phyloP scores from a whole-genome alignment of 1,140 invertebrate genomes.

The Megathymus violae region DNA sequence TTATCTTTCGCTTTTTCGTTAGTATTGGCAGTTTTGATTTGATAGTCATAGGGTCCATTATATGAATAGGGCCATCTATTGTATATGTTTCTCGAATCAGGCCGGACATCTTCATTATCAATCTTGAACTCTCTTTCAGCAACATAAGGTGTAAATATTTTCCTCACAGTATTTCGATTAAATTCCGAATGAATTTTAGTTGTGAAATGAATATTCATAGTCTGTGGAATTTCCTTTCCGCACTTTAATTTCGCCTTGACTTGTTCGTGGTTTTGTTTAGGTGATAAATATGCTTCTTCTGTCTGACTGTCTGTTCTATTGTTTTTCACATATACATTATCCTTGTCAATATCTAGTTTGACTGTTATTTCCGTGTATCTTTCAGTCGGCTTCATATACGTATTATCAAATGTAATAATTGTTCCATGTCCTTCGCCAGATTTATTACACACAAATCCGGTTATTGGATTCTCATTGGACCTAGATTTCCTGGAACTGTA shows the following conservation, averaged over 20 bases:
- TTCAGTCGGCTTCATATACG: conserved; percentile 22
- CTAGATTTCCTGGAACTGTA: conserved; percentile 47
- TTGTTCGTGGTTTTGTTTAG: conserved; percentile 4
- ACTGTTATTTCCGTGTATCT: background rate
- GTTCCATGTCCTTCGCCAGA: too few relatives aligned
- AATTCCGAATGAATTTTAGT: too few relatives aligned
- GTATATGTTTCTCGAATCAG: conserved; percentile 49
- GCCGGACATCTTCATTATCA: conserved; percentile 65
- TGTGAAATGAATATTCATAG: too few relatives aligned
- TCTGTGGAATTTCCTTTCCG: background rate
- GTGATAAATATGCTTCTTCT: background rate
- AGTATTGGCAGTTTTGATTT: conserved; percentile 48
- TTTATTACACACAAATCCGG: too few relatives aligned
- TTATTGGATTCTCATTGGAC: conserved; percentile 45
- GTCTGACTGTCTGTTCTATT: conserved; percentile 2
- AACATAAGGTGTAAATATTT: conserved; percentile 37
- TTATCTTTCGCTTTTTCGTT: conserved; percentile 65
- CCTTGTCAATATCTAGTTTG: too few relatives aligned
- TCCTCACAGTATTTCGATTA: background rate
- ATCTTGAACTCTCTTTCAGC: conserved; percentile 40
- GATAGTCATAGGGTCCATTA: conserved; percentile 58
- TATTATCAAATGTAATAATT: too few relatives aligned
- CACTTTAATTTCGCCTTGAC: conserved; percentile 9
- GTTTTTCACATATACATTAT: too few relatives aligned
- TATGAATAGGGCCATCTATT: conserved; percentile 64